Evolutionary conservation across 2,113 vertebrate genomes (phyloP).

Genomic region (Cyphomyrus plagiostoma): DNA sequence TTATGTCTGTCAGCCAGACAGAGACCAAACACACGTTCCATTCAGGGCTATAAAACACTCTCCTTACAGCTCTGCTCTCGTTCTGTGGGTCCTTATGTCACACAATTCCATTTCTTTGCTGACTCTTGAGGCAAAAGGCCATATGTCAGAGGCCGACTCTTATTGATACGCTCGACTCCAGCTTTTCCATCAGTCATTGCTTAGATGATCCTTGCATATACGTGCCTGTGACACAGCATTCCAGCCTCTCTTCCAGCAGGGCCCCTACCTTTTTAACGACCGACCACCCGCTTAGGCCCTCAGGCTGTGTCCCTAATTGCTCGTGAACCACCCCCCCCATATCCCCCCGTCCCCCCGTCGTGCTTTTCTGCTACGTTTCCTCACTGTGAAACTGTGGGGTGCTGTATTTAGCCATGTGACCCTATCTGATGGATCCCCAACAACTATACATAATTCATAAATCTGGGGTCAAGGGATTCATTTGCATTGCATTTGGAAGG

Average conservation of each 20-base stretch:
- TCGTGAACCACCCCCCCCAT: not conserved
- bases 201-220: not conserved
- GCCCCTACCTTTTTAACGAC: not conserved
- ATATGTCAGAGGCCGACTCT: not conserved
- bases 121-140: not conserved
- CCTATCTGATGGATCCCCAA: not conserved
- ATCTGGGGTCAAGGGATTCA: constrained; percentile 5
- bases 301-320: not conserved
- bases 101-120: not conserved
- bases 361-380: not conserved
- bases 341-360: no score
- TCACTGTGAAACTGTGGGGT: not conserved
- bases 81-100: not conserved
- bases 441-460: constrained; percentile 23
- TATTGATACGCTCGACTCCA: not conserved
- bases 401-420: not conserved
- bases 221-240: not conserved
- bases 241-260: not conserved
- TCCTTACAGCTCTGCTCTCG: not conserved
- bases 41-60: not conserved
- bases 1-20: not conserved
- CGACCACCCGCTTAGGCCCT: not conserved
- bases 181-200: not conserved
- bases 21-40: not conserved
- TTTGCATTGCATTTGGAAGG: constrained; percentile 22